Conservation (phyloP, 2,888 invertebrate species). For the Neoascia interrupta region DNA sequence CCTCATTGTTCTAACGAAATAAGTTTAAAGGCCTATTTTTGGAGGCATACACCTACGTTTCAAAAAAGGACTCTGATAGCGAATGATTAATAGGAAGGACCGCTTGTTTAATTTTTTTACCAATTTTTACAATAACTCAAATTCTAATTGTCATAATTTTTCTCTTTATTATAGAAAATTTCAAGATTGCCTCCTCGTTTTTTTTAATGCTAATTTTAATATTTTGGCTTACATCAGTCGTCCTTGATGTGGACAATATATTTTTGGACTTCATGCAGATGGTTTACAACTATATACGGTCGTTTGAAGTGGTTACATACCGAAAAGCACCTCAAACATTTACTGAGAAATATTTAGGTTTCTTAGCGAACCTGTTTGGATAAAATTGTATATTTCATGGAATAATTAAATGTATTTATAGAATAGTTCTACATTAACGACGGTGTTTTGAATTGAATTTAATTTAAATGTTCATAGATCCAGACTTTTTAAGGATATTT, state of each 20-base stretch:
- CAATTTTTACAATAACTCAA: no score
- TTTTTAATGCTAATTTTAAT: slow-evolving; percentile 44
- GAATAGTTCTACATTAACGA: no score
- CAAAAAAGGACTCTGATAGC: no score
- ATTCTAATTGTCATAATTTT: no score
- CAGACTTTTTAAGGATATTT: not conserved
- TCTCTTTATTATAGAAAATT: slow-evolving; percentile 35
- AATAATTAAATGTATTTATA: not conserved
- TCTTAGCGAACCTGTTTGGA: slow-evolving; percentile 3
- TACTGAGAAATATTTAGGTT: slow-evolving; percentile 27
- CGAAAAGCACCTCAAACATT: slow-evolving; percentile 16
- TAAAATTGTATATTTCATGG: not conserved
- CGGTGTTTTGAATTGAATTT: not conserved
- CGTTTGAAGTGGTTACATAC: not conserved
- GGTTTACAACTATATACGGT: slow-evolving; percentile 20
- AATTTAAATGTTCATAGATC: not conserved
- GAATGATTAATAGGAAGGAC: no score
- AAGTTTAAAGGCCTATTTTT: no score
- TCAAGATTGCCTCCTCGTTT: slow-evolving; percentile 19
- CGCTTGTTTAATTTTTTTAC: no score
- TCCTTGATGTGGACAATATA: slow-evolving; percentile 33
- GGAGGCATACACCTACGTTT: no score
- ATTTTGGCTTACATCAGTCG: slow-evolving; percentile 32
- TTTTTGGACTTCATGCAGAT: slow-evolving; percentile 28
- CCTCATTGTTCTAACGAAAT: no score